A percentile compares a stretch with the other conserved stretches of the same genome.
Evolutionary conservation across 2,888 invertebrate genomes (phyloP).

Genomic region (Lordiphosa andalusiaca): DNA sequence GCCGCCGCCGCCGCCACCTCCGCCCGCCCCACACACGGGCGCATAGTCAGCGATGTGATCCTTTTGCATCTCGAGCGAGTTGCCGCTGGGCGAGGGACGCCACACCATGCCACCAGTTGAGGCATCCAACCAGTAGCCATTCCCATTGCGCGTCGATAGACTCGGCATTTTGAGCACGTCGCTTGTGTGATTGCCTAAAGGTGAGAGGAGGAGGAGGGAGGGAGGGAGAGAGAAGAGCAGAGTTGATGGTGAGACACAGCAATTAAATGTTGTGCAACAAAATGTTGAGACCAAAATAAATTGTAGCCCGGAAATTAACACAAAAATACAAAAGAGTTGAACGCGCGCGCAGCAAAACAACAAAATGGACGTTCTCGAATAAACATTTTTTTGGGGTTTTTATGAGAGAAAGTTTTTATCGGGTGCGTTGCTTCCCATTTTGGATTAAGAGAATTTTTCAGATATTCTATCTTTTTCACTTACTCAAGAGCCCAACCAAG

Average conservation of each 20-base stretch:
- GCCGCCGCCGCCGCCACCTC: conserved; percentile 26
- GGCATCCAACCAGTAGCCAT: conserved; percentile 80
- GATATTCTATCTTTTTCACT: no score
- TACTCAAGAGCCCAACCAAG: no score
- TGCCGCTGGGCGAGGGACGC: conserved; percentile 78
- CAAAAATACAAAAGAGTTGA: conserved; percentile 37
- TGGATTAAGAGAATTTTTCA: no score
- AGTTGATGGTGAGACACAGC: conserved; percentile 45
- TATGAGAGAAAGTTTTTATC: no score
- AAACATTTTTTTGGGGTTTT: no score
- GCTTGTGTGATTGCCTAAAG: conserved; percentile 79
- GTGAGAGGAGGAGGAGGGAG: conserved; percentile 29
- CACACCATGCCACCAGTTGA: conserved; percentile 80
- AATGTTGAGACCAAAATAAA: conserved; percentile 62
- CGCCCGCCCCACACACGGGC: conserved; percentile 77
- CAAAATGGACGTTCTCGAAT: neutral
- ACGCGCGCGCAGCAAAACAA: neutral
- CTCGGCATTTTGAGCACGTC: conserved; percentile 81
- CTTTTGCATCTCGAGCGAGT: conserved; percentile 79
- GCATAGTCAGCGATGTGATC: conserved; percentile 81
- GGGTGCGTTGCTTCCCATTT: no score
- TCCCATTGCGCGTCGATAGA: conserved; percentile 78
- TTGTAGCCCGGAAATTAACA: conserved; percentile 57
- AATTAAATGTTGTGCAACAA: conserved; percentile 73
- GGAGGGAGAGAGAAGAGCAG: neutral